Evolutionary conservation across 2,113 vertebrate species (phyloP).

Genomic region (Illadopsis cleaveri): DNA sequence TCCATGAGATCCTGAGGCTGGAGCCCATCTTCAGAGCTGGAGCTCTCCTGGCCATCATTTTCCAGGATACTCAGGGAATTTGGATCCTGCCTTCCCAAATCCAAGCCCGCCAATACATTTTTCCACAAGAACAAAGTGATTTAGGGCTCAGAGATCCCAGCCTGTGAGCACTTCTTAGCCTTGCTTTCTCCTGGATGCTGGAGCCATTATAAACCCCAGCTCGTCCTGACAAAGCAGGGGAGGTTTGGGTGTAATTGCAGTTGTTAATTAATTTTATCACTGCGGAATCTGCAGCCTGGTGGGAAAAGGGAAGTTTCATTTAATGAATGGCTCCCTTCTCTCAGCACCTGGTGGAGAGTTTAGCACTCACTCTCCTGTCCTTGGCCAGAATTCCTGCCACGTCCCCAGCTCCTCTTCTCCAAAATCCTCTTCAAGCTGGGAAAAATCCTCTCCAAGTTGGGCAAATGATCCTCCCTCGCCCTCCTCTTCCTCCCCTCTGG

Average conservation of each 20-base stretch:
- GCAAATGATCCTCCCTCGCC: background rate
- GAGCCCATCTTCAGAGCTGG: background rate
- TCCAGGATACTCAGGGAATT: background rate
- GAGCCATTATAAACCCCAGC: background rate
- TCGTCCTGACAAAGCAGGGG: background rate
- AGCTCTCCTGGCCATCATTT: background rate
- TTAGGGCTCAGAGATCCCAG: background rate
- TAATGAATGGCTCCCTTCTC: background rate
- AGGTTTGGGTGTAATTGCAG: background rate
- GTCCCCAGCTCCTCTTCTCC: background rate
- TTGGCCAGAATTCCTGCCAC: background rate
- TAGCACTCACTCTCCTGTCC: background rate
- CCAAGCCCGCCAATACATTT: background rate
- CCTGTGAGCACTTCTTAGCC: background rate
- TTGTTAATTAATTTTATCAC: conserved; percentile 40
- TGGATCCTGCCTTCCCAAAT: background rate
- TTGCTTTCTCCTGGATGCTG: background rate
- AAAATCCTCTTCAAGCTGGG: background rate
- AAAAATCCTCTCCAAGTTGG: background rate
- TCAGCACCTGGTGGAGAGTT: background rate
- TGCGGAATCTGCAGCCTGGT: background rate
- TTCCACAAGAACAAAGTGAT: background rate
- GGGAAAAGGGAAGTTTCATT: background rate
- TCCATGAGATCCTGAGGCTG: background rate
- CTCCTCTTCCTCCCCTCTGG: background rate